These are phyloP conservation scores for Pseudomyrmex flavicornis DNA, from an alignment of 1,140 invertebrate genomes.

Conservation along the genomic window DNA sequence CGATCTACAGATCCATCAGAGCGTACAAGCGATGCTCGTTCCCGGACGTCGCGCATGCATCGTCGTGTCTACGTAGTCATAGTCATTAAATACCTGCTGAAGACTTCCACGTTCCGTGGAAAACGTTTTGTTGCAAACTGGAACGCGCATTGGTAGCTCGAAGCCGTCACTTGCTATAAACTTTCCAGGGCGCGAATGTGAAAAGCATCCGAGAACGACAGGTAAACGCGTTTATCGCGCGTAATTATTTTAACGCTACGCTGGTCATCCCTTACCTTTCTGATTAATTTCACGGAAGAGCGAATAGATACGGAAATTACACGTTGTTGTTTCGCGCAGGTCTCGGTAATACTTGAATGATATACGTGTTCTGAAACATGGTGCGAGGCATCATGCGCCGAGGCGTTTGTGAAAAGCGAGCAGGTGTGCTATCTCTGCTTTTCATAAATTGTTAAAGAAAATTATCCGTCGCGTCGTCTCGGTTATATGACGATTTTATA, in stretches of 20 bases:
- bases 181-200: conserved; percentile 23
- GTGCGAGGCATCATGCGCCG: conserved; percentile 1
- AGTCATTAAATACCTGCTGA: not conserved
- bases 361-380: conserved; percentile 43
- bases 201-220: conserved; percentile 43
- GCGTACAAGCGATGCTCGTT: not conserved
- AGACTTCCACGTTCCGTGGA: not conserved
- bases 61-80: not conserved
- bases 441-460: conserved; percentile 56
- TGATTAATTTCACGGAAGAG: conserved; percentile 63
- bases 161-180: conserved; percentile 44
- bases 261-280: conserved; percentile 45
- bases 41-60: not conserved
- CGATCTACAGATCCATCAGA: conserved; percentile 14
- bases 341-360: conserved; percentile 40
- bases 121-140: conserved; percentile 33
- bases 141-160: conserved; percentile 12
- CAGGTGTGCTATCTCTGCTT: conserved; percentile 23
- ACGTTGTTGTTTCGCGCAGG: conserved; percentile 46
- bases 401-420: not conserved
- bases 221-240: conserved; percentile 43
- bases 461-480: conserved; percentile 51
- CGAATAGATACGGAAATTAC: conserved; percentile 56
- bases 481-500: not conserved
- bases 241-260: conserved; percentile 63